Evolutionary conservation across 2,113 vertebrate species (phyloP), one percentile per base, ranked within the genome.

Genomic region (Mohoua ochrocephala): DNA sequence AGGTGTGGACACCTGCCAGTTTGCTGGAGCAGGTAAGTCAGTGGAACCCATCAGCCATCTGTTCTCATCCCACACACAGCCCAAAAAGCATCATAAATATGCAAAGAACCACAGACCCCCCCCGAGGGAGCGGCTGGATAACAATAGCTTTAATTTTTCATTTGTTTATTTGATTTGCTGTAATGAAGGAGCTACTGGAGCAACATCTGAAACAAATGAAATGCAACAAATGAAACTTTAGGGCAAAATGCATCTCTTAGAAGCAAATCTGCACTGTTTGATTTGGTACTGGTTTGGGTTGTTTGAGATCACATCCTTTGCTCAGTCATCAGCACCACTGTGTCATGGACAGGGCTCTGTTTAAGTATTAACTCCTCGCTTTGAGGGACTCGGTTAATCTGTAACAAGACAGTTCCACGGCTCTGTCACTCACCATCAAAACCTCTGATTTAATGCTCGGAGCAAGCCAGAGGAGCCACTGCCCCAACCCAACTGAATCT

Each of bases 101-200:
- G 93, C 95, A 95, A 67, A 91, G 84, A 69, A 53, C 31, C 79
- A 31, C 71, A 69, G 31, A 16, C 30, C 27, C 42, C 27, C 42
- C 79, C 27, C 8, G 5, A 33, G 80, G 64, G 91, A 78, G 33
- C 64, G 61, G 96, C 96, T 93, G 94, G 93, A 73, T 97, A 97
- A 98, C 98, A 97, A 98, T 93, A 70, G 91, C 77, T 92, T 98
- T 98, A 97, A 98, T 98, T 98, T 98, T 98, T 97, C 97, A 98
- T 98, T 98, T 98, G 98, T 98, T 98, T 97, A 91, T 97, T 97
- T 97, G 97, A 97, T 98, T 97, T 97, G 89, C 91, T 68, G 74
- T 74, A 89, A 95, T 77, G 87, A 95, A 82, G 81, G 93, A 94
- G 95, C 79, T 91, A 54, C 93, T 81, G 91, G 80, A 91, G 76